phyloP scores from a whole-genome alignment of 2,888 invertebrate genomes.

The Eupeodes luniger region DNA sequence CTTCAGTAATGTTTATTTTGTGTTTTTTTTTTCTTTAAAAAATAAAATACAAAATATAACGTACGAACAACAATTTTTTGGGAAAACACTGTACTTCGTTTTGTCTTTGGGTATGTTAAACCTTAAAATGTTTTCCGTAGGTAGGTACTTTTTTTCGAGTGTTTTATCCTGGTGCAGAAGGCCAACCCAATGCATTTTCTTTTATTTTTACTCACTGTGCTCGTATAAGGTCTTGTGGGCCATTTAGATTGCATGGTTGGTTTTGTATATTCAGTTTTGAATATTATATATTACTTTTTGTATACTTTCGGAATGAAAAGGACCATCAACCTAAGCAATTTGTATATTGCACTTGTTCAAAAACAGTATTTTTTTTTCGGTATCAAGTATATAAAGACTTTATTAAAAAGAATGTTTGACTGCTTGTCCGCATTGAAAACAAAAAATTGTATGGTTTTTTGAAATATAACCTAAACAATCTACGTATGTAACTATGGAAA shows the following conservation, averaged over 20 bases:
- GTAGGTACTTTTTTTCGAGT: not conserved
- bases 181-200: conserved; percentile 11
- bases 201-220: not conserved
- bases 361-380: not conserved
- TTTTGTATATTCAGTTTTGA: conserved; percentile 50
- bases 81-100: not conserved
- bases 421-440: not conserved
- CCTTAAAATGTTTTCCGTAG: conserved; percentile 20
- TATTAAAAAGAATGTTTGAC: conserved; percentile 6
- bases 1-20: conserved; percentile 31
- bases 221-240: conserved; percentile 21
- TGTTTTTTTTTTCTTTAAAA: conserved; percentile 5
- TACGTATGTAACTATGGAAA: too few relatives aligned
- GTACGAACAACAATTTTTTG: conserved; percentile 26
- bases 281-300: conserved; percentile 23
- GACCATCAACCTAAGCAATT: conserved; percentile 5
- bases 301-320: not conserved
- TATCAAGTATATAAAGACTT: not conserved
- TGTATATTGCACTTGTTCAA: conserved; percentile 7
- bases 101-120: not conserved
- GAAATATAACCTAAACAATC: too few relatives aligned
- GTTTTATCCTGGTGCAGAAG: not conserved
- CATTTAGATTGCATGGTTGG: conserved; percentile 40
- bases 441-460: not conserved
- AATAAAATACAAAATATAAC: not conserved